These are phyloP conservation scores for Erythrocercus mccallii DNA, from an alignment of 2,113 vertebrate genomes.

Conservation along the genomic window DNA sequence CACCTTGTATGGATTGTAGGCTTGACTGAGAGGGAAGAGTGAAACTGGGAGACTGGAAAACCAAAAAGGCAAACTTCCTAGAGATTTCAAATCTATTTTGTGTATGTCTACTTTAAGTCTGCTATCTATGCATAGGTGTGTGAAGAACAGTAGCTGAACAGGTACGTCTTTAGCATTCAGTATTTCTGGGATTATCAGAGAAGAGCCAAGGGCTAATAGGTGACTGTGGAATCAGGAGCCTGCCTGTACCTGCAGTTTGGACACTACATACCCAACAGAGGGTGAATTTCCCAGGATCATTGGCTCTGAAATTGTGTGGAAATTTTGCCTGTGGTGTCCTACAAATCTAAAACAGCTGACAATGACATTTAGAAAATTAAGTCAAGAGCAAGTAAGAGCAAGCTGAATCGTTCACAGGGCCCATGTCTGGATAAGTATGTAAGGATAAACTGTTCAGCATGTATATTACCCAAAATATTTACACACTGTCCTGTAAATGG, in stretches of 20 bases:
- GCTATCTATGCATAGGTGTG: background rate
- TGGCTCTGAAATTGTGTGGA: background rate
- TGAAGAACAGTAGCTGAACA: background rate
- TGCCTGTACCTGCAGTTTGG: background rate
- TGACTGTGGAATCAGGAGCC: background rate
- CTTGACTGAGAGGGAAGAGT: background rate
- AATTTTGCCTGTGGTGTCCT: background rate
- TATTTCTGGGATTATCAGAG: background rate
- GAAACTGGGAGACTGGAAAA: background rate
- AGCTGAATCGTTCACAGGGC: background rate
- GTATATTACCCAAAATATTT: background rate
- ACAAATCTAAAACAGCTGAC: background rate
- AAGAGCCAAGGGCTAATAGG: background rate
- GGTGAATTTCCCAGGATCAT: background rate
- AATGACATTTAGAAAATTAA: background rate
- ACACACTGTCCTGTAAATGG: background rate
- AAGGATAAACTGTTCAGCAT: background rate
- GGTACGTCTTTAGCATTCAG: background rate
- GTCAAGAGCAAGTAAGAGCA: background rate
- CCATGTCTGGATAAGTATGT: background rate
- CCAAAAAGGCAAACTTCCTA: background rate
- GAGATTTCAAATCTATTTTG: background rate
- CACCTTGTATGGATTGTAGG: background rate
- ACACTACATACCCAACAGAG: background rate
- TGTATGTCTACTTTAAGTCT: background rate